Conservation (phyloP, 2,113 vertebrate species). For the Phasianus colchicus region DNA sequence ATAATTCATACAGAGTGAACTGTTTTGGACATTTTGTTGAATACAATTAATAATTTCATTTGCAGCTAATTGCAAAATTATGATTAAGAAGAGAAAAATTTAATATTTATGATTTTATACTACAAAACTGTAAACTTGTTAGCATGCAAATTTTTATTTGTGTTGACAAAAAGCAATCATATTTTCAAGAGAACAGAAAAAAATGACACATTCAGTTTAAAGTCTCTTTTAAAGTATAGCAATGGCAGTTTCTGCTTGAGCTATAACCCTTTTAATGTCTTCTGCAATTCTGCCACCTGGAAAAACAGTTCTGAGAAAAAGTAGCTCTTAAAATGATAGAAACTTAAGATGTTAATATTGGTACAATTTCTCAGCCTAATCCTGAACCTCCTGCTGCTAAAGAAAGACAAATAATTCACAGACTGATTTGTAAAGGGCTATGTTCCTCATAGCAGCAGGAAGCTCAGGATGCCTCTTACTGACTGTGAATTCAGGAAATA, state of each 20-base stretch:
- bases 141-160: neutral
- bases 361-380: neutral
- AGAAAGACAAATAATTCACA: neutral
- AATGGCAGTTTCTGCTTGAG: neutral
- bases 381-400: neutral
- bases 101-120: neutral
- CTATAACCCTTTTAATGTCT: neutral
- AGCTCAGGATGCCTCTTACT: neutral
- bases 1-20: neutral
- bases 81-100: neutral
- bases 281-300: neutral
- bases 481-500: neutral
- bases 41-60: neutral
- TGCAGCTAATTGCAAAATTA: neutral
- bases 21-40: neutral
- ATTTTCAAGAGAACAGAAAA: neutral
- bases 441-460: neutral
- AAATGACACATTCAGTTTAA: neutral
- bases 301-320: neutral
- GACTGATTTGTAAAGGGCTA: neutral
- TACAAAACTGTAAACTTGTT: neutral
- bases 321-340: neutral
- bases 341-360: neutral
- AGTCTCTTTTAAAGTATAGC: neutral
- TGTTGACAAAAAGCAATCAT: neutral